phyloP scores from a whole-genome alignment of 2,113 vertebrate genomes.

The Butorides virescens region DNA sequence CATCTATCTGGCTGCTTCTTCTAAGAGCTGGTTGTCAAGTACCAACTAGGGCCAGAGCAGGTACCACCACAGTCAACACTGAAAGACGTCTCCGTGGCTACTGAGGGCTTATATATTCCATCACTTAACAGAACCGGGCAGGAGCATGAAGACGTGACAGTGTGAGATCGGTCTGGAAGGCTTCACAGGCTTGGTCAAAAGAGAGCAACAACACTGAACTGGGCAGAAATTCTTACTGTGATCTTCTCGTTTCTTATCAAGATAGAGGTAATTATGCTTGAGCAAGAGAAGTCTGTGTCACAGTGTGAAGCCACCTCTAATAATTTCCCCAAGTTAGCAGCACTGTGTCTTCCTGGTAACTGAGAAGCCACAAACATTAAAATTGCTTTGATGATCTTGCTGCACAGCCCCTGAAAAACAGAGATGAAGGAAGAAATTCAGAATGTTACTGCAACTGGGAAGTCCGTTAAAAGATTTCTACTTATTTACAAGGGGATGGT shows the following conservation, averaged over 20 bases:
- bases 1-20: neutral
- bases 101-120: neutral
- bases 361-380: neutral
- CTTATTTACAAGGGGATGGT: neutral
- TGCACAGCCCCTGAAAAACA: neutral
- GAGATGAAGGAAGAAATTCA: neutral
- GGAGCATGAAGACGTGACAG: neutral
- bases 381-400: neutral
- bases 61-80: neutral
- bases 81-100: neutral
- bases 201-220: neutral
- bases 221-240: neutral
- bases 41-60: neutral
- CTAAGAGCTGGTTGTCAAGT: neutral
- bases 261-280: neutral
- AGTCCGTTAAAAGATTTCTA: neutral
- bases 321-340: neutral
- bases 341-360: neutral
- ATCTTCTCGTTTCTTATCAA: neutral
- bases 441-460: neutral
- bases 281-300: neutral
- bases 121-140: neutral
- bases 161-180: neutral
- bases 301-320: neutral
- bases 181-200: neutral